Evolutionary conservation across 2,113 vertebrate genomes (phyloP), one percentile per base, ranked within the genome.

Genomic region (Urocolius indicus): DNA sequence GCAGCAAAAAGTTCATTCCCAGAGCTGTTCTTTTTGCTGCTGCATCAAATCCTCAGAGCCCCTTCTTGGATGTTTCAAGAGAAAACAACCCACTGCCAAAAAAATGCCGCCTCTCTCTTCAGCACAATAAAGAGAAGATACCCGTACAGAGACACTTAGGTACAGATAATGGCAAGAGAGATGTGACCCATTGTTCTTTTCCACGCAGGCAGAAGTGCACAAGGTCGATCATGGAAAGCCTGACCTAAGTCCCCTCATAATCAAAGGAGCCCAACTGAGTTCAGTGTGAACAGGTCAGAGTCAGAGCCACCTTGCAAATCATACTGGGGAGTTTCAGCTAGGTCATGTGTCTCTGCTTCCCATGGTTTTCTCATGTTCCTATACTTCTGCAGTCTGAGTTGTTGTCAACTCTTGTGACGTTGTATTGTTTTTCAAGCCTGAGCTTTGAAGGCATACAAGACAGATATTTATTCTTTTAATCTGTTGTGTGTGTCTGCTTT

Each of bases 241-340:
- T 95, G 84, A 84, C 65, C 48, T 48, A 29, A 45, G 29, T 55
- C 23, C 34, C 12, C 16, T 75, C 3, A 1, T 52, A 55, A 22
- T 67, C 68, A 57, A 55, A 84, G 72, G 22, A 69, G 6, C 46
- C 17, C 1, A 0, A 3, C 7, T 11, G 85, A 67, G 76, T 55
- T 94, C 68, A 24, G 16, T 23, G n/a, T 18, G 67, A 94, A 2
- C 11, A 41, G 59, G 8, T 29, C 5, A 5, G 72, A 93, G 18
- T 36, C 48, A 51, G 34, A 52, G 51, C 57, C 68, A 32, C 83
- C 43, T 51, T 74, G 22, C 51, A 62, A 51, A 67, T 73, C 6
- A 0, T 22, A 11, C 2, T 0, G 1, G 23, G 46, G 55, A 26
- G 8, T 69, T 93, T 77, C 36, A 49, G 2, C 5, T 51, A 26